Conservation (phyloP, 2,113 vertebrate species). For the Dermatemys mawii region DNA sequence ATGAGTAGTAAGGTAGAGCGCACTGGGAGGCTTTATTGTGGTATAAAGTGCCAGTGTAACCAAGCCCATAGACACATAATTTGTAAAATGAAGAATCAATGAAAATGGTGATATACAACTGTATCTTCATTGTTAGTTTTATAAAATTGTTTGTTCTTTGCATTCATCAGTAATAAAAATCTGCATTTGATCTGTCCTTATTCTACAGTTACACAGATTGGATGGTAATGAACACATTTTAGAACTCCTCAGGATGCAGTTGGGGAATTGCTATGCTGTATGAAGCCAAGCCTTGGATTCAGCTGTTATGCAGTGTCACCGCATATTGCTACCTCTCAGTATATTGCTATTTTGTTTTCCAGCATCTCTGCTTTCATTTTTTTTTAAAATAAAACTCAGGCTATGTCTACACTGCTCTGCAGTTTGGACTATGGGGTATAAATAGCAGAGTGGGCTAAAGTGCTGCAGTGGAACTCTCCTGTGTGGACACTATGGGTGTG, state of each 20-base stretch:
- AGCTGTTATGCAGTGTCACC: background rate
- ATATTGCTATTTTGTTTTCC: background rate
- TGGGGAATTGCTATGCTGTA: accelerated
- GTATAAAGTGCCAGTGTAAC: too few species aligned
- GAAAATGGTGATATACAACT: background rate
- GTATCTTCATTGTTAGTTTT: background rate
- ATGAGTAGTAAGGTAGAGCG: too few species aligned
- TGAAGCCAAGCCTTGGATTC: background rate
- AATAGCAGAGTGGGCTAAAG: background rate
- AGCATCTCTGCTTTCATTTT: background rate
- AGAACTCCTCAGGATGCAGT: background rate
- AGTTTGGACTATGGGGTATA: background rate
- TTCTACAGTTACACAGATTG: background rate
- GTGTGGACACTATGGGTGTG: background rate
- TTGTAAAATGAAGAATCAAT: background rate
- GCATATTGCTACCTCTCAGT: background rate
- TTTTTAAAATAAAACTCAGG: background rate
- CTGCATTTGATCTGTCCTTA: background rate
- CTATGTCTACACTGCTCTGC: background rate
- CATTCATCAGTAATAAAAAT: background rate
- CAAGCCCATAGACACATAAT: too few species aligned
- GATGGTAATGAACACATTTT: background rate
- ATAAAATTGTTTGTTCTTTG: background rate
- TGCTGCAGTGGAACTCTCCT: background rate
- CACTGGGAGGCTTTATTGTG: too few species aligned